These are phyloP conservation scores for Coluber constrictor DNA, from an alignment of 2,797 vertebrate genomes.

Conservation along the genomic window DNA sequence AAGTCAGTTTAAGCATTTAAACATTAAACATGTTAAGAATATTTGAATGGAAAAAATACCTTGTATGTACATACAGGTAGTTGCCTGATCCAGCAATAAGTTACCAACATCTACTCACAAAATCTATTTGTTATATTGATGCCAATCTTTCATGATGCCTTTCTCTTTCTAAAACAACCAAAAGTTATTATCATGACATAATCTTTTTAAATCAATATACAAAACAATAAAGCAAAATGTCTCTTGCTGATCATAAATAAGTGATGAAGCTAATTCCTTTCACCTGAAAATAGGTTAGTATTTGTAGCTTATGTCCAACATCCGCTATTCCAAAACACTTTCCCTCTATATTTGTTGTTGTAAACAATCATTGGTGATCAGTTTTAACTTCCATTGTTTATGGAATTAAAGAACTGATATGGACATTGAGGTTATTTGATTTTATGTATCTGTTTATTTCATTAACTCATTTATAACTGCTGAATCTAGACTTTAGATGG, in stretches of 20 bases:
- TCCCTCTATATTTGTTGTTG: not conserved
- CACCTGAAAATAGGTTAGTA: not conserved
- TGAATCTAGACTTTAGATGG: not conserved
- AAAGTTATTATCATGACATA: not conserved
- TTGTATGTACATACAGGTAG: not conserved
- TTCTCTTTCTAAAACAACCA: not conserved
- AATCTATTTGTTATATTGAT: not conserved
- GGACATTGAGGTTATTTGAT: not conserved
- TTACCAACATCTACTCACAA: not conserved
- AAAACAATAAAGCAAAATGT: not conserved
- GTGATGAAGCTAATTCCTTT: not conserved
- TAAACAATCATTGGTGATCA: not conserved
- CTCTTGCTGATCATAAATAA: not conserved
- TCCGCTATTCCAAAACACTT: not conserved
- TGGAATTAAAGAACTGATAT: not conserved
- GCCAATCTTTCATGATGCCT: not conserved
- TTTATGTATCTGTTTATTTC: not conserved
- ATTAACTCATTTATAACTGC: not conserved
- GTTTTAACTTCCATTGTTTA: not conserved
- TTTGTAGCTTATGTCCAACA: not conserved
- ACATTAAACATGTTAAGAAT: not conserved
- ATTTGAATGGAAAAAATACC: not conserved
- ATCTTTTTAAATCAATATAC: not conserved
- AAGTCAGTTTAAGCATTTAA: not conserved
- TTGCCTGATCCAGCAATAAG: not conserved